These are phyloP conservation scores for Colinus virginianus DNA, from an alignment of 2,113 vertebrate species.

Conservation along the genomic window DNA sequence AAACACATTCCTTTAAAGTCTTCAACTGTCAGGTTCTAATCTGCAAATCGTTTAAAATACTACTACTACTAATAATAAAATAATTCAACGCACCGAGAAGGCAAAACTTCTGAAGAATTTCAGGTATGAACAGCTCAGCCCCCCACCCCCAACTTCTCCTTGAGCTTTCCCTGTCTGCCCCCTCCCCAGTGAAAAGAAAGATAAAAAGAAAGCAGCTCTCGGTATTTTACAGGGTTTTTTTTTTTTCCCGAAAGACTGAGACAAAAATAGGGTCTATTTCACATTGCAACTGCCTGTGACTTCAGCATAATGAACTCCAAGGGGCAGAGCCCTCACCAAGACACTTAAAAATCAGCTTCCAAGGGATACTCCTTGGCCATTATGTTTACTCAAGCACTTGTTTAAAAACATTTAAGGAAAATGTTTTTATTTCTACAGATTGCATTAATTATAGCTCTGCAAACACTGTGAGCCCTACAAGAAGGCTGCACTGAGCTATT, in stretches of 20 bases:
- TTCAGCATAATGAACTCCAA: slow-evolving; percentile 31
- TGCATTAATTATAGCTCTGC: slow-evolving; percentile 74
- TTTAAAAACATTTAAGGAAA: slow-evolving; percentile 76
- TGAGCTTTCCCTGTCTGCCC: not conserved
- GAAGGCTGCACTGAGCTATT: slow-evolving; percentile 48
- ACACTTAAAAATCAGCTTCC: slow-evolving; percentile 49
- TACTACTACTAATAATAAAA: too few species aligned
- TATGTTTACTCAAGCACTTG: slow-evolving; percentile 77
- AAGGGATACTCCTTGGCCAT: slow-evolving; percentile 36
- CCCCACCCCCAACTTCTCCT: not conserved
- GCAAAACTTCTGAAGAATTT: slow-evolving; percentile 69
- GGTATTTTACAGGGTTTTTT: not conserved
- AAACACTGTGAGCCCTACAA: slow-evolving; percentile 39
- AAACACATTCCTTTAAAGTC: not conserved
- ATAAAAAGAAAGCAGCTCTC: not conserved
- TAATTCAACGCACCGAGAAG: not conserved
- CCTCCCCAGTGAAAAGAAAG: not conserved
- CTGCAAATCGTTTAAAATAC: not conserved
- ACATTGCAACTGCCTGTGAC: slow-evolving; percentile 7
- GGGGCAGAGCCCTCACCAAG: not conserved
- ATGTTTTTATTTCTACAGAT: slow-evolving; percentile 76
- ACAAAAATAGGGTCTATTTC: slow-evolving; percentile 10
- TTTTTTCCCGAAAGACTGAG: not conserved
- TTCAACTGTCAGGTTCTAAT: slow-evolving; percentile 40
- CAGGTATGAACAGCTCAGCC: slow-evolving; percentile 69